A percentile compares a stretch with the other conserved stretches of the same genome.
Evolutionary conservation across 2,113 vertebrate species (phyloP).

Genomic region (Henicopernis longicauda): DNA sequence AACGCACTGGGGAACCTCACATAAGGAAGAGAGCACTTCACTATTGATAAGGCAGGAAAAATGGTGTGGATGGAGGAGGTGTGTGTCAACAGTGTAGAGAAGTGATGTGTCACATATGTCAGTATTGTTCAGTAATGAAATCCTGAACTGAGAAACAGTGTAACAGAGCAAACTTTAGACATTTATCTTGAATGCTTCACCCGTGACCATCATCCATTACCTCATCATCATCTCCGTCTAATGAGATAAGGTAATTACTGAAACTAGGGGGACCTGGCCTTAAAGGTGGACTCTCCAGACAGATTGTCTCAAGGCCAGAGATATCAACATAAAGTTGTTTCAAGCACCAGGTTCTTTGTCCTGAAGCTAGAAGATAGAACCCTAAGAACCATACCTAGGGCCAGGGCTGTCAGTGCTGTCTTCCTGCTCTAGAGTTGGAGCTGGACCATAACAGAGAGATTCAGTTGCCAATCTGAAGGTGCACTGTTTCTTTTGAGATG

Average conservation of each 20-base stretch:
- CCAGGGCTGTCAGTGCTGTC: background rate
- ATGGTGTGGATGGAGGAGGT: background rate
- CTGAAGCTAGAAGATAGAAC: background rate
- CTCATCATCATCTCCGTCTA: background rate
- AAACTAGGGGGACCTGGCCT: background rate
- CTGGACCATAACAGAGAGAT: background rate
- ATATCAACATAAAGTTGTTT: background rate
- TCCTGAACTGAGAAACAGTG: background rate
- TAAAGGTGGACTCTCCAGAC: background rate
- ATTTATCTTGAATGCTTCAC: background rate
- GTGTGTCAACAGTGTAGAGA: background rate
- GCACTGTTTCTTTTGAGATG: background rate
- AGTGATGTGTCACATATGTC: rapidly evolving
- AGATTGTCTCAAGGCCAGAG: background rate
- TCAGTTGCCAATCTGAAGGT: background rate
- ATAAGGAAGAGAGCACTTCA: background rate
- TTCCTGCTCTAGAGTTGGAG: background rate
- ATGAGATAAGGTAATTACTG: background rate
- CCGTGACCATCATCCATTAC: background rate
- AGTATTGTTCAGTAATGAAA: background rate
- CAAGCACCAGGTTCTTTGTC: background rate
- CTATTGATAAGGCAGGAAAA: background rate
- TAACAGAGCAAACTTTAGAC: background rate
- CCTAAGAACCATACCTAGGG: background rate
- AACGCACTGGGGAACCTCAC: background rate